phyloP scores from a whole-genome alignment of 1,140 invertebrate species.

The Stegodyphus dumicola region DNA sequence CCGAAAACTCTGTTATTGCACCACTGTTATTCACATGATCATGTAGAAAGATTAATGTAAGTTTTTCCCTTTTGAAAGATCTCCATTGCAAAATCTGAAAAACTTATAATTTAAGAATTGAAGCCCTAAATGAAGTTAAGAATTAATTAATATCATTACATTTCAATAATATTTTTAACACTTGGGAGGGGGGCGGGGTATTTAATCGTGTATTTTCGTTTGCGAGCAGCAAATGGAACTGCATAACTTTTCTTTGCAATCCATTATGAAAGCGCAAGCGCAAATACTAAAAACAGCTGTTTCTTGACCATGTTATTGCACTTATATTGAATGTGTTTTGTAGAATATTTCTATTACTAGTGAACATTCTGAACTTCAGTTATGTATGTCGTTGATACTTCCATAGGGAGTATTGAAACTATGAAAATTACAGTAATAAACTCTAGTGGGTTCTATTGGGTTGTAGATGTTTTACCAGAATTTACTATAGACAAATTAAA shows the following conservation, averaged over 20 bases:
- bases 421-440: slow-evolving; percentile 66
- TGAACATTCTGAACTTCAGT: slow-evolving; percentile 24
- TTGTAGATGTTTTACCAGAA: slow-evolving; percentile 66
- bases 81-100: no score
- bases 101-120: no score
- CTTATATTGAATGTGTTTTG: slow-evolving; percentile 4
- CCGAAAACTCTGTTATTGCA: no score
- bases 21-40: no score
- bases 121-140: no score
- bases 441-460: slow-evolving; percentile 65
- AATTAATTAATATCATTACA: no score
- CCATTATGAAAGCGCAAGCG: slow-evolving; percentile 46
- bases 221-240: not conserved
- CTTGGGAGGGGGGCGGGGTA: no score
- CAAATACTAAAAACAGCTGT: slow-evolving; percentile 59
- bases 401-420: slow-evolving; percentile 46
- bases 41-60: no score
- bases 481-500: slow-evolving; percentile 69
- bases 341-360: slow-evolving; percentile 7
- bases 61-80: no score
- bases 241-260: slow-evolving; percentile 8
- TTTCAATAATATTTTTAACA: no score
- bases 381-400: slow-evolving; percentile 57
- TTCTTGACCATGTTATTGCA: slow-evolving; percentile 34
- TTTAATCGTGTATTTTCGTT: no score